A percentile compares a stretch with the other conserved stretches of the same genome.
phyloP scores from a whole-genome alignment of 2,113 vertebrate genomes.

The Amphilophus citrinellus region DNA sequence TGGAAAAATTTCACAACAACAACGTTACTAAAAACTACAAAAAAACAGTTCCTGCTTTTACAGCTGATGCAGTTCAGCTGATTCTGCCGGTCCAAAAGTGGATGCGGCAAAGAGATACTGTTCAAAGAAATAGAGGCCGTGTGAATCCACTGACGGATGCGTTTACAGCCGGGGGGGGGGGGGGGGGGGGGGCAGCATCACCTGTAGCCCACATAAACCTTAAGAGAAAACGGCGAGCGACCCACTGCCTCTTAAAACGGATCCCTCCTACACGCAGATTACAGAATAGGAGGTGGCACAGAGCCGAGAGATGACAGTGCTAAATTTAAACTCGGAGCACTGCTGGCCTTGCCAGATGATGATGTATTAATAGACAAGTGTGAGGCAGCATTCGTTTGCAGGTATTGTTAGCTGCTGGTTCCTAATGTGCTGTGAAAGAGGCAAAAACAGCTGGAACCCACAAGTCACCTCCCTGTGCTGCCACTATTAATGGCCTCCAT shows the following conservation, averaged over 20 bases:
- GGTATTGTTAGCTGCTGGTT: constrained; percentile 46
- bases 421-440: constrained; percentile 4
- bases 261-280: constrained; percentile 57
- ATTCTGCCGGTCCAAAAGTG: not conserved
- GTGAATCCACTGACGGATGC: constrained; percentile 9
- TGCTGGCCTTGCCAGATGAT: constrained; percentile 58
- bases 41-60: not conserved
- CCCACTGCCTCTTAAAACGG: constrained; percentile 44
- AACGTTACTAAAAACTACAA: not conserved
- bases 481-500: not conserved
- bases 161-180: constrained; percentile 30
- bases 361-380: constrained; percentile 78
- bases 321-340: constrained; percentile 75
- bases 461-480: not conserved
- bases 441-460: not conserved
- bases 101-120: not conserved
- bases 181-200: constrained; percentile 21
- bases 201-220: constrained; percentile 43
- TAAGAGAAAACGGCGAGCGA: constrained; percentile 25
- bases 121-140: not conserved
- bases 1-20: constrained; percentile 20
- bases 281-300: constrained; percentile 62
- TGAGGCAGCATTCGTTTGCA: constrained; percentile 61
- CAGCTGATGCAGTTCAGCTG: constrained; percentile 30
- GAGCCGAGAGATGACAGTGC: constrained; percentile 72